phyloP scores from a whole-genome alignment of 2,113 vertebrate species.

The Paradoxurus hermaphroditus region DNA sequence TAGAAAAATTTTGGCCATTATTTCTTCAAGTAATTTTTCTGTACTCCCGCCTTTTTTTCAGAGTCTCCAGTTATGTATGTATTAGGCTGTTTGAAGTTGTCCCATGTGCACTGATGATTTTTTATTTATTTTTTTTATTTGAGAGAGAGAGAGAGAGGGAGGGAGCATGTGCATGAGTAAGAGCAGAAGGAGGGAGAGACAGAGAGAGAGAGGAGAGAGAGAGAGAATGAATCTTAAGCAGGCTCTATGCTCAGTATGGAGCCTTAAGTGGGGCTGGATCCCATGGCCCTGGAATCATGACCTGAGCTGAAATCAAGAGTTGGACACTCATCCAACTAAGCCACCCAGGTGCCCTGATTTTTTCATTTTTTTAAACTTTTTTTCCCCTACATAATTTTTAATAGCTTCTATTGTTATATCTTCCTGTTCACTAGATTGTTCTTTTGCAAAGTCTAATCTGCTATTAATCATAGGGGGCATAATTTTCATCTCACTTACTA shows the following conservation, averaged over 20 bases:
- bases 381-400: not conserved
- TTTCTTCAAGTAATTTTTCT: constrained; percentile 10
- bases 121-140: not conserved
- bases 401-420: not conserved
- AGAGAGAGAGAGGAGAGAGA: too few species aligned
- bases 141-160: too few species aligned
- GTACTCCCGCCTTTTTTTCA: not conserved
- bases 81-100: not conserved
- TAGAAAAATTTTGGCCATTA: not conserved
- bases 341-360: not conserved
- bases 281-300: too few species aligned
- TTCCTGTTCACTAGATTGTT: constrained; percentile 15
- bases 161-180: too few species aligned
- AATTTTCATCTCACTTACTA: not conserved
- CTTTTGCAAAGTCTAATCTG: not conserved
- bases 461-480: not conserved
- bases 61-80: not conserved
- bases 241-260: too few species aligned
- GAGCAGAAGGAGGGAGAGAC: too few species aligned
- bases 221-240: too few species aligned
- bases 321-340: too few species aligned
- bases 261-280: too few species aligned
- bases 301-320: too few species aligned
- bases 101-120: not conserved
- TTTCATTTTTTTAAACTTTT: not conserved